These are phyloP conservation scores for Aleiodes testaceus DNA, from an alignment of 2,888 invertebrate species.

Conservation along the genomic window DNA sequence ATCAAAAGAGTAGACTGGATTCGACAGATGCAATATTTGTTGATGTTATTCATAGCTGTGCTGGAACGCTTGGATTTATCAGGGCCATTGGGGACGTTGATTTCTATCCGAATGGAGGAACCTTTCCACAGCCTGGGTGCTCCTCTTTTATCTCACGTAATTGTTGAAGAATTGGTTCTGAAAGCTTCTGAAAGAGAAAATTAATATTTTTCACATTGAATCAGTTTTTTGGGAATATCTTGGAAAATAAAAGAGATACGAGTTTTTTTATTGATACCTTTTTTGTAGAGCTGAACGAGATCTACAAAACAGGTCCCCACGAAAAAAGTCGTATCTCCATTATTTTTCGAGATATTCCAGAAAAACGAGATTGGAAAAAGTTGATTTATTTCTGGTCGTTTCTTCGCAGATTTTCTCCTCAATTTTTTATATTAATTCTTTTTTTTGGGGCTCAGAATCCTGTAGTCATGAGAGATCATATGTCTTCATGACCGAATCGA, in stretches of 20 bases:
- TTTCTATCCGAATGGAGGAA: slow-evolving; percentile 84
- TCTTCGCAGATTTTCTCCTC: background rate
- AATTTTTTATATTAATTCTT: background rate
- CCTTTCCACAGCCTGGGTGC: slow-evolving; percentile 81
- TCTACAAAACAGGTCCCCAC: too few species aligned
- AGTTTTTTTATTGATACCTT: too few species aligned
- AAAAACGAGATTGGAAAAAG: too few species aligned
- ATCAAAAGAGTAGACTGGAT: slow-evolving; percentile 75
- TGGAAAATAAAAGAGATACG: too few species aligned
- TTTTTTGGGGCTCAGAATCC: slow-evolving; percentile 73
- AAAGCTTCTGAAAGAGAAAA: background rate
- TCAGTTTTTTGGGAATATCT: too few species aligned
- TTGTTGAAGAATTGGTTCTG: slow-evolving; percentile 35
- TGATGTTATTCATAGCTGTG: slow-evolving; percentile 84
- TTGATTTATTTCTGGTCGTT: background rate
- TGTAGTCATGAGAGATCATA: slow-evolving; percentile 82
- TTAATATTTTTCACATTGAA: background rate
- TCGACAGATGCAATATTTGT: slow-evolving; percentile 81
- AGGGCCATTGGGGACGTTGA: slow-evolving; percentile 81
- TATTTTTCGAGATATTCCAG: background rate
- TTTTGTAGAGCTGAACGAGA: too few species aligned
- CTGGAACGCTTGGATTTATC: slow-evolving; percentile 79
- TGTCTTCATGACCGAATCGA: slow-evolving; percentile 79
- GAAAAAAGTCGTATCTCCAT: background rate
- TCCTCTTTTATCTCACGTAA: slow-evolving; percentile 69